Evolutionary conservation across 2,113 vertebrate genomes (phyloP), one percentile per base, ranked within the genome.

Genomic region (Notiomystis cincta): DNA sequence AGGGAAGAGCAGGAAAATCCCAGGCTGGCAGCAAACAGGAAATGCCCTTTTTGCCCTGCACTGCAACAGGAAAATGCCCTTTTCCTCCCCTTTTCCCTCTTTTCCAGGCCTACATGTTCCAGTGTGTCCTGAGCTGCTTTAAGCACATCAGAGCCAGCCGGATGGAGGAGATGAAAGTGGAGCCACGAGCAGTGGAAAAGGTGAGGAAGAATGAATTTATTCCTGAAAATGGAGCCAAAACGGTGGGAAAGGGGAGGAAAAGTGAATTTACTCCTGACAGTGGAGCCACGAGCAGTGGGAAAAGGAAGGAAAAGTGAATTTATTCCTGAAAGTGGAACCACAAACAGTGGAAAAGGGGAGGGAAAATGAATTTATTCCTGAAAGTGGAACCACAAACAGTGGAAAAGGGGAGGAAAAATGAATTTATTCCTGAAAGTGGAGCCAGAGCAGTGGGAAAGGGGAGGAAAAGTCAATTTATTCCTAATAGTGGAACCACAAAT

Each of bases 31-130:
- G n/a, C 22, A 35, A 30, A 61, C 54, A 14, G 31, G 67, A 35
- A 80, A 79, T 53, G 15, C 5, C 57, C 31, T 79, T 37, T 65
- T 50, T 85, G 62, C 40, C 30, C 38, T 40, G 31, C 28, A 81
- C 5, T 13, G 50, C 7, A 16, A 30, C 2, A 11, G 19, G 35
- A 69, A 48, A 76, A 18, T 42, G 11, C 1, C 18, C 10, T 48
- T 56, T 73, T 47, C 31, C 35, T 13, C 24, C 15, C 24, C 28
- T 9, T 13, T 48, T 11, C 50, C 53, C n/a, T n/a, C 33, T 73
- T 64, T 81, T 89, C 27, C 86, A 98, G 98, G 96, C 95, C 71
- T 98, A 94, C 88, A 98, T 98, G 98, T 97, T 98, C 90, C 97
- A 97, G 61, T 98, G 98, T 21, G 97, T 98, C 90, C 97, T 97